These are phyloP conservation scores for Teinopalpus imperialis DNA, from an alignment of 2,888 invertebrate genomes.

Conservation along the genomic window DNA sequence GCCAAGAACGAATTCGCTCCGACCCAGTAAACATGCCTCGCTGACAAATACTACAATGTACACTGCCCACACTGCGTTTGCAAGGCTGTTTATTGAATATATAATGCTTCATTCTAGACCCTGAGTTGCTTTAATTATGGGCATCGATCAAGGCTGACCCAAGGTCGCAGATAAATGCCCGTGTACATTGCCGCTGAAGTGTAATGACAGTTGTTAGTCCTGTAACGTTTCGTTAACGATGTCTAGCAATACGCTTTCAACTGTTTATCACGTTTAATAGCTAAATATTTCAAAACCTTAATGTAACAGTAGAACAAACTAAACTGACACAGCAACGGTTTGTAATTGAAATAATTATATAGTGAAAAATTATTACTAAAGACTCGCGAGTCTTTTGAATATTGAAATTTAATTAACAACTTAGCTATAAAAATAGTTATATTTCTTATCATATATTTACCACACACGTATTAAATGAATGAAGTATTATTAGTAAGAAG, in stretches of 20 bases:
- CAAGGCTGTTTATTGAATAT: conserved; percentile 42
- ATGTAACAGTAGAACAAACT: too few relatives aligned
- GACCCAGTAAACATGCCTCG: conserved; percentile 2
- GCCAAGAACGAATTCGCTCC: conserved; percentile 9
- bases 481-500: too few relatives aligned
- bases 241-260: conserved; percentile 1
- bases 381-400: too few relatives aligned
- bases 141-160: conserved; percentile 43
- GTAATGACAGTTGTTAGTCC: conserved; percentile 20
- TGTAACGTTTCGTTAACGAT: conserved; percentile 4
- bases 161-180: conserved; percentile 40
- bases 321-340: too few relatives aligned
- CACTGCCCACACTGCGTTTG: conserved; percentile 32
- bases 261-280: conserved; percentile 1
- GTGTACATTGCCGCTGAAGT: conserved; percentile 29
- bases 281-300: too few relatives aligned
- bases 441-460: too few relatives aligned
- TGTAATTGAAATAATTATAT: too few relatives aligned
- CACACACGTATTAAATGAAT: too few relatives aligned
- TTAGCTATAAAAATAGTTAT: too few relatives aligned
- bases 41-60: conserved; percentile 20
- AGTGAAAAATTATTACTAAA: too few relatives aligned
- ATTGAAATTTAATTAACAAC: too few relatives aligned
- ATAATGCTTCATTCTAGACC: conserved; percentile 41
- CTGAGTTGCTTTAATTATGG: conserved; percentile 38